These are phyloP conservation scores for Steatocranus sp. DNA, from an alignment of 2,797 vertebrate genomes.

Conservation along the genomic window DNA sequence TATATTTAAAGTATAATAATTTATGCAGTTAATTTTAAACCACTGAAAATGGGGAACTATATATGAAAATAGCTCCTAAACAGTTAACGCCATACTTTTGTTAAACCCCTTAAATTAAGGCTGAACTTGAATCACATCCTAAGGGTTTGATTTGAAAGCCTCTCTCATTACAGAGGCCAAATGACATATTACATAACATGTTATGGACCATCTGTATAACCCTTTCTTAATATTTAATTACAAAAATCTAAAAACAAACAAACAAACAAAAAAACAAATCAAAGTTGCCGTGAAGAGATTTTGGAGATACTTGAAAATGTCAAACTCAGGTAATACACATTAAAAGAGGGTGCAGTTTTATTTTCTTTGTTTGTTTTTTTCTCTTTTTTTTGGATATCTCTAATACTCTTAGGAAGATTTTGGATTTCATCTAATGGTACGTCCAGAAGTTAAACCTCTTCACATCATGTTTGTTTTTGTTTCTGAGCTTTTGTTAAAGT, in stretches of 20 bases:
- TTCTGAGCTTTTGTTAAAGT: slow-evolving; percentile 19
- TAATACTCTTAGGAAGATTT: slow-evolving; percentile 59
- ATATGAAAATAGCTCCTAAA: neutral
- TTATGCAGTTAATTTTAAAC: neutral
- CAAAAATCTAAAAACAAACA: neutral
- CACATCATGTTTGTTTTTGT: neutral
- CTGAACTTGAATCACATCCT: neutral
- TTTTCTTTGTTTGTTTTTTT: neutral
- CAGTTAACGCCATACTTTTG: neutral
- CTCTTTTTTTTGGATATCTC: slow-evolving; percentile 55
- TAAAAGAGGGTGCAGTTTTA: slow-evolving; percentile 59
- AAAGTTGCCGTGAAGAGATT: slow-evolving; percentile 72
- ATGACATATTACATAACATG: neutral
- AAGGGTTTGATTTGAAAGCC: neutral
- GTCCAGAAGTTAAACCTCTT: slow-evolving; percentile 20
- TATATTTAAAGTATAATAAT: neutral
- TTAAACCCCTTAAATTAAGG: neutral
- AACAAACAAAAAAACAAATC: slow-evolving; percentile 67
- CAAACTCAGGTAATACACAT: slow-evolving; percentile 70
- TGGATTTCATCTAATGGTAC: slow-evolving; percentile 31
- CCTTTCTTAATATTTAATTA: neutral
- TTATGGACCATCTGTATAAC: neutral
- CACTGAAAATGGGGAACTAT: neutral
- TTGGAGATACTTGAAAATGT: slow-evolving; percentile 71
- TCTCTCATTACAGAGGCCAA: neutral